phyloP scores from a whole-genome alignment of 2,797 vertebrate genomes.

The Microctenopoma stevenorrisi region DNA sequence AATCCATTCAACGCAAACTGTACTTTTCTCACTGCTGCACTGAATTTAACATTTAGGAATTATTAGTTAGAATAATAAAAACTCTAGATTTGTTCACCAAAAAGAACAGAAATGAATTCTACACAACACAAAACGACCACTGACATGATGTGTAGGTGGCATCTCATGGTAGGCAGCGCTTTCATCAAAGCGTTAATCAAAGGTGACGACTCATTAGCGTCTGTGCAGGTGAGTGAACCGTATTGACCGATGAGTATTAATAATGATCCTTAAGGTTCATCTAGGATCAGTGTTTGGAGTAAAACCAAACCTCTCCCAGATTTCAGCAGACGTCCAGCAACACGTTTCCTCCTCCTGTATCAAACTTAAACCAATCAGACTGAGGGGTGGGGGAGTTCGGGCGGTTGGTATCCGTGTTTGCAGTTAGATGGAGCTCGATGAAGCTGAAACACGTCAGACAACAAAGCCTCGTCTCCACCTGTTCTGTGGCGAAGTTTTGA shows the following conservation, averaged over 20 bases:
- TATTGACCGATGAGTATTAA: background rate
- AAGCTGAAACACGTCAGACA: no score
- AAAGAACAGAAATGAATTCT: no score
- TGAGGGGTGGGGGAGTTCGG: background rate
- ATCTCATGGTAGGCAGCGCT: background rate
- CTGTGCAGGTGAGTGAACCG: background rate
- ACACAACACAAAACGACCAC: no score
- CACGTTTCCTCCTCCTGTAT: no score
- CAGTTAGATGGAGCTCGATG: background rate
- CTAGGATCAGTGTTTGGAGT: background rate
- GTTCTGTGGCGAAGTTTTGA: no score
- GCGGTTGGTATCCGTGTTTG: slow-evolving; percentile 6
- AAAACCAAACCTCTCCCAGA: no score
- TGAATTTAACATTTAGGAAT: background rate
- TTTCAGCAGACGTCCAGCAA: no score
- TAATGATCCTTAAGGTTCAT: background rate
- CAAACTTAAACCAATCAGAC: background rate
- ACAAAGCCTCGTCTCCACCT: no score
- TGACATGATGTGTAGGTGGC: no score
- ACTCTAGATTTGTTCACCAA: background rate
- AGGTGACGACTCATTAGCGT: slow-evolving; percentile 1
- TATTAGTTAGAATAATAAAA: background rate
- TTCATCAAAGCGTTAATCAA: slow-evolving; percentile 24
- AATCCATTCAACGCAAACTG: slow-evolving; percentile 23
- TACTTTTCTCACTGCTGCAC: background rate